phyloP scores from a whole-genome alignment of 2,888 invertebrate species.

The Cyclophora punctaria region DNA sequence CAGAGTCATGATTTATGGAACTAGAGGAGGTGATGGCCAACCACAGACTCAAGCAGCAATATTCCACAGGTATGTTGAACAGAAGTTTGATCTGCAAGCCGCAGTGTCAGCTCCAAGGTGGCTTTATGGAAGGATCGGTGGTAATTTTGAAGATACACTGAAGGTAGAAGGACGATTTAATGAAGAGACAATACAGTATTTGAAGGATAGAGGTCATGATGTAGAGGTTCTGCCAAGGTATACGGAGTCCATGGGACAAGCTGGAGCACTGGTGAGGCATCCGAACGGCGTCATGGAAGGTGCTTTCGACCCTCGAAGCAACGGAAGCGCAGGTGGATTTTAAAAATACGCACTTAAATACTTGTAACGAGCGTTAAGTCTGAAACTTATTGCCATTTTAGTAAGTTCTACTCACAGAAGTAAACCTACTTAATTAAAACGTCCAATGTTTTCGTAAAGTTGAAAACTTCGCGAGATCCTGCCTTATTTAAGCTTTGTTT shows the following conservation, averaged over 20 bases:
- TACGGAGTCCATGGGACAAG: conserved; percentile 45
- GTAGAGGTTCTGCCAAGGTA: conserved; percentile 36
- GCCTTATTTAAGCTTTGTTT: conserved; percentile 19
- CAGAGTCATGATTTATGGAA: conserved; percentile 55
- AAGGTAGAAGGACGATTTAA: conserved; percentile 50
- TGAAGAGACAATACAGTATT: conserved; percentile 40
- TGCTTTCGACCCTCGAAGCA: conserved; percentile 53
- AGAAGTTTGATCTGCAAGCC: conserved; percentile 42
- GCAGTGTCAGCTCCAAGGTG: conserved; percentile 52
- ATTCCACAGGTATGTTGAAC: conserved; percentile 61
- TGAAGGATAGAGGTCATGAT: conserved; percentile 46
- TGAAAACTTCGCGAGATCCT: conserved; percentile 10
- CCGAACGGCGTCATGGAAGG: conserved; percentile 53
- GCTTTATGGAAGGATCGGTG: conserved; percentile 43
- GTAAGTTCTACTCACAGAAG: too few species aligned
- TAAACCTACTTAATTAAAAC: conserved; percentile 9
- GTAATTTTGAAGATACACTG: conserved; percentile 28
- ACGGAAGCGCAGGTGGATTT: conserved; percentile 59
- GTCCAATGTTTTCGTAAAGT: conserved; percentile 16
- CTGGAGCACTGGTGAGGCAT: conserved; percentile 54
- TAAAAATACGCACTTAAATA: conserved; percentile 18
- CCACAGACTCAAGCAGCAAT: conserved; percentile 60
- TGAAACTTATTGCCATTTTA: too few species aligned
- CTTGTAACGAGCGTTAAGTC: not conserved
- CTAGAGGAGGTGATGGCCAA: conserved; percentile 62